Evolutionary conservation across 2,797 vertebrate species (phyloP).

Genomic region (Dipus sagitta): DNA sequence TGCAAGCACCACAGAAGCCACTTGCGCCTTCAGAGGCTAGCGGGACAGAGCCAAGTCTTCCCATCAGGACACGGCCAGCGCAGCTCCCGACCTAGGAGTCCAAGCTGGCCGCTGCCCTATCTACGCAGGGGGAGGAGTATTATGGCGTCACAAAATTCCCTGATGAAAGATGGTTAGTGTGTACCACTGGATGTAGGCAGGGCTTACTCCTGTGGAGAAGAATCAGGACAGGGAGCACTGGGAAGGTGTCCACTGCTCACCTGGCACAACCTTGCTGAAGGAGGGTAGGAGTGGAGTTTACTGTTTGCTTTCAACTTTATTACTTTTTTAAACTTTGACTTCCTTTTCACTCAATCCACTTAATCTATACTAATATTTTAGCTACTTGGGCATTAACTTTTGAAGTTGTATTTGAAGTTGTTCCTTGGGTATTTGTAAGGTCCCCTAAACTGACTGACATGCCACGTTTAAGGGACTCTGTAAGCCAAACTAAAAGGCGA

Average conservation of each 20-base stretch:
- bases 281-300: too few species aligned
- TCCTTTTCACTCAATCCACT: background rate
- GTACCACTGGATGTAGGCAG: background rate
- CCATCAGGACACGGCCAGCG: background rate
- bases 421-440: background rate
- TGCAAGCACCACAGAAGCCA: accelerated
- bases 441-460: background rate
- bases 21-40: background rate
- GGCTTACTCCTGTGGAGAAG: accelerated
- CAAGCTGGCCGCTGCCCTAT: background rate
- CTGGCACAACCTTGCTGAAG: background rate
- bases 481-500: background rate
- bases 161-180: background rate
- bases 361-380: background rate
- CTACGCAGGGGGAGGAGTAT: background rate
- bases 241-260: background rate
- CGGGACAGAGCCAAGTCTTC: background rate
- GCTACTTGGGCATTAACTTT: background rate
- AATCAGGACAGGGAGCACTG: too few species aligned
- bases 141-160: background rate
- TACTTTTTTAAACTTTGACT: background rate
- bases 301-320: background rate
- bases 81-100: background rate
- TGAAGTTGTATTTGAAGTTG: background rate
- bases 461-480: background rate